These are phyloP conservation scores for Callosobruchus maculatus DNA, from an alignment of 2,888 invertebrate species.

Conservation along the genomic window DNA sequence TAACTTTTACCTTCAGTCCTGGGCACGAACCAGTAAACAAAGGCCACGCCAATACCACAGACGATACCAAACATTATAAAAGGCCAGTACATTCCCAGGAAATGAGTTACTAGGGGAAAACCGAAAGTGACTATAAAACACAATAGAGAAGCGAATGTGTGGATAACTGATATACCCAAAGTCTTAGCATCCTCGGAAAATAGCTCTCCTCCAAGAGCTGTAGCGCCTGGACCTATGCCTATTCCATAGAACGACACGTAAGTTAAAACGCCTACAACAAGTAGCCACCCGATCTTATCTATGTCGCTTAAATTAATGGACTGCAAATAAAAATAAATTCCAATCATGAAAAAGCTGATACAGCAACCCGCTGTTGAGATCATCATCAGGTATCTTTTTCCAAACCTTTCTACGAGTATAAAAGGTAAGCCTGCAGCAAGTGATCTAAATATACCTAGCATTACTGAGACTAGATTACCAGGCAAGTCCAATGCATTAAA, in stretches of 20 bases:
- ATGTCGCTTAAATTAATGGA: background rate
- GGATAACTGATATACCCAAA: constrained; percentile 53
- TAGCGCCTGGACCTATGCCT: constrained; percentile 71
- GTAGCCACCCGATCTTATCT: constrained; percentile 59
- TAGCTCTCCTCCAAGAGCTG: constrained; percentile 79
- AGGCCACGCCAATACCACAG: background rate
- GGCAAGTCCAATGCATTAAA: background rate
- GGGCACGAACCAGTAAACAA: background rate
- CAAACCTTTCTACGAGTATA: constrained; percentile 7
- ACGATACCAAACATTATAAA: background rate
- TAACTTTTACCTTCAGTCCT: constrained; percentile 1
- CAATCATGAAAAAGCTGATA: constrained; percentile 5
- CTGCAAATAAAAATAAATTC: constrained; percentile 7
- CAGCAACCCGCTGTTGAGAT: background rate
- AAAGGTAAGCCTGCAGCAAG: background rate
- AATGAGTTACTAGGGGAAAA: background rate
- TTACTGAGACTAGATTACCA: background rate
- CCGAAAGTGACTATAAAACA: background rate
- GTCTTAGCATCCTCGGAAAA: constrained; percentile 65
- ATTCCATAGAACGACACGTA: constrained; percentile 68
- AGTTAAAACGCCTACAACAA: constrained; percentile 63
- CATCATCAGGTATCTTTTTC: constrained; percentile 8
- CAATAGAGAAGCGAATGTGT: background rate
- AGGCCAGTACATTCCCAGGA: background rate
- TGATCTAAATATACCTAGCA: constrained; percentile 1